A percentile compares a stretch with the other conserved stretches of the same genome.
Conservation (phyloP, 2,113 vertebrate genomes). For the Chloropsis hardwickii region DNA sequence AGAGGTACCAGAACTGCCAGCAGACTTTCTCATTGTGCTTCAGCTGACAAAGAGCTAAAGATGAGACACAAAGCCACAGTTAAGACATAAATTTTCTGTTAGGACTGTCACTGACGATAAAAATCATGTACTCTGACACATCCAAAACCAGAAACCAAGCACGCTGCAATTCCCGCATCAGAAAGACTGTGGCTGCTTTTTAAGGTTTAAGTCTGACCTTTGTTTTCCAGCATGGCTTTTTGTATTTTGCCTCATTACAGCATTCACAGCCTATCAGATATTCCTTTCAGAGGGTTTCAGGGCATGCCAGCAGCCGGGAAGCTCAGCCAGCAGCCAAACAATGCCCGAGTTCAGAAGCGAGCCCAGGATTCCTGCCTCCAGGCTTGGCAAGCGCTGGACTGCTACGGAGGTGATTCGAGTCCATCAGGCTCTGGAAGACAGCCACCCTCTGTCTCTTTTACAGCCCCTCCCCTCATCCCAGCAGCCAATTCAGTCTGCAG, state of each 20-base stretch:
- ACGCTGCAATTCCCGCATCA: background rate
- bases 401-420: constrained; percentile 2
- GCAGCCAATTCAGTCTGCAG: background rate
- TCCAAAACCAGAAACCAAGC: background rate
- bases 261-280: constrained; percentile 30
- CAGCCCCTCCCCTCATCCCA: background rate
- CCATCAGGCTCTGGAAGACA: constrained; percentile 36
- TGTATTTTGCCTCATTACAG: constrained; percentile 34
- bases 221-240: constrained; percentile 44
- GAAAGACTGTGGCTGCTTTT: background rate
- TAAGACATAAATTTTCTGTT: background rate
- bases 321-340: constrained; percentile 43
- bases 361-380: constrained; percentile 46
- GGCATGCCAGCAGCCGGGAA: constrained; percentile 47
- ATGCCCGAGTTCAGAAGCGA: constrained; percentile 1
- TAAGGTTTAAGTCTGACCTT: constrained; percentile 12
- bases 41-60: constrained; percentile 5
- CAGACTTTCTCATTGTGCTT: background rate
- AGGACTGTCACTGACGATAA: background rate
- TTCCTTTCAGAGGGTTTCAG: constrained; percentile 40
- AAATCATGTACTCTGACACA: background rate
- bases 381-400: background rate
- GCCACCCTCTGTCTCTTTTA: constrained; percentile 23
- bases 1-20: background rate
- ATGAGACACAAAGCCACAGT: background rate